Evolutionary conservation across 2,888 invertebrate species (phyloP), one percentile per base, ranked within the genome.

Genomic region (Gortyna flavago): DNA sequence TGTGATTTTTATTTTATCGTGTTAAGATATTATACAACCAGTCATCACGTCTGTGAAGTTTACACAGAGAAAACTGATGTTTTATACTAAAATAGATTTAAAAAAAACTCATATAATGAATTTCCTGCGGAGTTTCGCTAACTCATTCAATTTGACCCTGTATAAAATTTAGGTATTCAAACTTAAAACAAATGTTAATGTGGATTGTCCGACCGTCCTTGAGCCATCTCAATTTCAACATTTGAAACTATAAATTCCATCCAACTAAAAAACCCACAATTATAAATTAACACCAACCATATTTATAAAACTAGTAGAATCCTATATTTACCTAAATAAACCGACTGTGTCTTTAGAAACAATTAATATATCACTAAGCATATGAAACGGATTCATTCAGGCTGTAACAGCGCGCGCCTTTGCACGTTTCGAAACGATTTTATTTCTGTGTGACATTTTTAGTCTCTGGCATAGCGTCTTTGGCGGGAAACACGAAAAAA

Each of bases 391-490:
- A 48, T 44, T 76, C 84, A 84, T 79, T 84, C 79, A 11, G 62
- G 51, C 75, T 41, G 54, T 51, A 38, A 69, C 13, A 41, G 21
- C 54, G 66, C 41, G 44, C 69, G 72, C 32, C 44, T 75, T 32
- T 62, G 66, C 86, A 86, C 86, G 85, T 71, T 59, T 25, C 25
- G 25, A n/a, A 61, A 44, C 64, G 65, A 61, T 61, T 41, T 51
- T n/a, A 62, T 72, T 65, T 67, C 25, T 16, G 41, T 74, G 71
- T 29, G 11, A 11, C 67, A 61, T 70, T 84, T 86, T 72, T 75
- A 32, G n/a, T 86, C 86, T 84, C 78, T 85, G 86, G 13, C 29
- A 86, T 85, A 75, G 86, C 62, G 86, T 85, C 77, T 84, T 85
- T 85, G 86, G 85, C 86, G 81, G 85, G 84, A 81, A 81, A 11